phyloP scores from a whole-genome alignment of 2,113 vertebrate genomes.

The Empidonax alnorum region DNA sequence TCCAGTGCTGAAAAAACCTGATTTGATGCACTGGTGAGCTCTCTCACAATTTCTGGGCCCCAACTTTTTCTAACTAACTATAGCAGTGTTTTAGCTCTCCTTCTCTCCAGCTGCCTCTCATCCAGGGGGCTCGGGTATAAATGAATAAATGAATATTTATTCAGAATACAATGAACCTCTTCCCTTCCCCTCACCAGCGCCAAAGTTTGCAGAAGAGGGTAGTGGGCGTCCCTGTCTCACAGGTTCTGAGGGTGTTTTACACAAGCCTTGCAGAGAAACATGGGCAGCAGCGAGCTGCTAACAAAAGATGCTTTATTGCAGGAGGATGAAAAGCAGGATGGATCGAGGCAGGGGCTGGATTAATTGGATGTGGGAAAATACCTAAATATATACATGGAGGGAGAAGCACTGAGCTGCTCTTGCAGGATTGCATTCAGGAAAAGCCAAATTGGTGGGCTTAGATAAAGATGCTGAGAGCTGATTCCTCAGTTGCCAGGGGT shows the following conservation, averaged over 20 bases:
- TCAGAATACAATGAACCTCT: not conserved
- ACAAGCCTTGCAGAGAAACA: not conserved
- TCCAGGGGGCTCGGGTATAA: not conserved
- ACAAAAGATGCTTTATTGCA: slow-evolving; percentile 27
- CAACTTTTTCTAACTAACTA: not conserved
- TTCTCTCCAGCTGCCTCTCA: not conserved
- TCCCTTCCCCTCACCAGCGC: not conserved
- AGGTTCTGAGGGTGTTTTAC: not conserved
- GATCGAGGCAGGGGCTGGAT: not conserved
- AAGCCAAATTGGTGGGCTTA: not conserved
- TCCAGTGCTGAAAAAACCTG: not conserved
- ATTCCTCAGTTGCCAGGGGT: not conserved
- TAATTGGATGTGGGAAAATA: slow-evolving; percentile 40
- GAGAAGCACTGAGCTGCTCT: not conserved
- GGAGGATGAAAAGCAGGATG: slow-evolving; percentile 28
- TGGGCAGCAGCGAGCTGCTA: rapidly evolving
- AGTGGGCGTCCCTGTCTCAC: not conserved
- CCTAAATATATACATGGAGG: not conserved
- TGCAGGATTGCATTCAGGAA: not conserved
- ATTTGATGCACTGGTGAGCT: not conserved
- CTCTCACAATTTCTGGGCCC: not conserved
- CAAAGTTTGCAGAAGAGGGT: not conserved
- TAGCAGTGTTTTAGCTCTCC: not conserved
- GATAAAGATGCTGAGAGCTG: not conserved
- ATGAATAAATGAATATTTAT: no score